Conservation (phyloP, 2,113 vertebrate species). For the Mionectes macconnelli region DNA sequence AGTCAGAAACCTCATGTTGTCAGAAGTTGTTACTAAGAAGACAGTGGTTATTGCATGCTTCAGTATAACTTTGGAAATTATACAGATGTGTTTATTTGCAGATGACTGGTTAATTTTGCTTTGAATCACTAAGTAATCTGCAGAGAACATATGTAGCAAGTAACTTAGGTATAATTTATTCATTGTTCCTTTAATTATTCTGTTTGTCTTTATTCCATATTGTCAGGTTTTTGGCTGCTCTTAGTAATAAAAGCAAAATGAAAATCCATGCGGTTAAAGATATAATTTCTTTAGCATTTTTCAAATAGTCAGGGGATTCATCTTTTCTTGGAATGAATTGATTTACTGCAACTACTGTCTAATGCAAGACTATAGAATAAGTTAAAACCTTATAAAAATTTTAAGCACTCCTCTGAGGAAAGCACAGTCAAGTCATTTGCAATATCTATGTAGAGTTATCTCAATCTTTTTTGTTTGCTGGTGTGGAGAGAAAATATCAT, state of each 20-base stretch:
- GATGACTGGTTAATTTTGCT: constrained; percentile 28
- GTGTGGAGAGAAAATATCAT: background rate
- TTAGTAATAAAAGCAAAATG: background rate
- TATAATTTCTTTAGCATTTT: background rate
- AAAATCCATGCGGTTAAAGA: background rate
- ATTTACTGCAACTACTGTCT: background rate
- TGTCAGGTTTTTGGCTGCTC: background rate
- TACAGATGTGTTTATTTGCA: constrained; percentile 5
- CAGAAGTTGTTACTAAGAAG: background rate
- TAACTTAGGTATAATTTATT: constrained; percentile 8
- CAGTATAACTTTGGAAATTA: background rate
- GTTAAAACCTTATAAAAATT: background rate
- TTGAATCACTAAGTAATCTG: constrained; percentile 9
- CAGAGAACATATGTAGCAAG: background rate
- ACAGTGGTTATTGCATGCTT: background rate
- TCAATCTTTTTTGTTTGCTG: background rate
- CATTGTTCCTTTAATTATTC: constrained; percentile 4
- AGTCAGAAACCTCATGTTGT: background rate
- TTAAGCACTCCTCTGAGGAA: background rate
- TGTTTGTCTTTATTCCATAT: background rate
- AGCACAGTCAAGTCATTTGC: background rate
- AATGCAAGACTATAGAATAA: background rate
- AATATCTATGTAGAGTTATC: background rate
- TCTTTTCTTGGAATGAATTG: background rate
- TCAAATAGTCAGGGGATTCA: background rate